These are phyloP conservation scores for Mormyrus lacerda DNA, from an alignment of 2,113 vertebrate genomes.

Conservation along the genomic window DNA sequence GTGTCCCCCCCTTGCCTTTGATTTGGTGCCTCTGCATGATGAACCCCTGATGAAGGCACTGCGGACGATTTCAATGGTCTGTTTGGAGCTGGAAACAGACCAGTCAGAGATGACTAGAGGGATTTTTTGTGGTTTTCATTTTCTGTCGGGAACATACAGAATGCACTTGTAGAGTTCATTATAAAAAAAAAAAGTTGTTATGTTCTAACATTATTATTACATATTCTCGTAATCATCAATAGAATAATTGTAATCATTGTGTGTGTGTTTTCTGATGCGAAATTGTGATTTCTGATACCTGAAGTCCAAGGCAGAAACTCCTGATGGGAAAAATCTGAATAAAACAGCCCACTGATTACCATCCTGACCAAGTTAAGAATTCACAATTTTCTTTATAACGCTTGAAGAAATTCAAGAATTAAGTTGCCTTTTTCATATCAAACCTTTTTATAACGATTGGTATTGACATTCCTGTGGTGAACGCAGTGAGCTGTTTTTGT, in stretches of 20 bases:
- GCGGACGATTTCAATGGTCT: conserved; percentile 49
- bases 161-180: neutral
- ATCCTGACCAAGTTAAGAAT: conserved; percentile 27
- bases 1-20: conserved; percentile 41
- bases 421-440: conserved; percentile 21
- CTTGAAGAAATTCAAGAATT: conserved; percentile 26
- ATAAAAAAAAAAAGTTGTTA: neutral
- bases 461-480: conserved; percentile 8
- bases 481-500: conserved; percentile 18
- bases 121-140: neutral
- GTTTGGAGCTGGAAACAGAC: conserved; percentile 35
- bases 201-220: neutral
- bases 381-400: conserved; percentile 25
- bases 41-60: conserved; percentile 67
- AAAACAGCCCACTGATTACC: conserved; percentile 24
- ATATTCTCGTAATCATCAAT: neutral
- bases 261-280: conserved; percentile 13
- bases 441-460: neutral
- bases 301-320: conserved; percentile 47
- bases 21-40: conserved; percentile 47
- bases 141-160: neutral
- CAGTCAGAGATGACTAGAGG: conserved; percentile 16
- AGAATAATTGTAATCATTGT: no score
- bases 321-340: conserved; percentile 28
- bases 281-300: conserved; percentile 41